phyloP scores from a whole-genome alignment of 1,140 invertebrate species.

The Drosophila quadrilineata region DNA sequence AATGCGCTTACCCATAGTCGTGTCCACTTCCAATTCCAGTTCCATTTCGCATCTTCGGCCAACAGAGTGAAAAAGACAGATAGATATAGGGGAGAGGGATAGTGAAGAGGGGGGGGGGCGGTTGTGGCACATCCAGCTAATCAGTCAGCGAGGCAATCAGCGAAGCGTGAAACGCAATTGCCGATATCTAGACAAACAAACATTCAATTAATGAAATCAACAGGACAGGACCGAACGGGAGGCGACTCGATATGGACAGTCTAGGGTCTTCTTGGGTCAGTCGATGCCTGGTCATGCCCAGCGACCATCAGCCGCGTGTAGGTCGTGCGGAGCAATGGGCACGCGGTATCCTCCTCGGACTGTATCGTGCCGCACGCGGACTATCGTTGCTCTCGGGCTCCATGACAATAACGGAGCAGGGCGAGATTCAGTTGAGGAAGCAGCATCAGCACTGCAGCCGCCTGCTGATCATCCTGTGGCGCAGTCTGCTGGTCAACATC shows the following conservation, averaged over 20 bases:
- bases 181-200: conserved; percentile 70
- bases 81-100: not conserved
- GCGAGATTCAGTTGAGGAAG: conserved; percentile 20
- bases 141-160: conserved; percentile 74
- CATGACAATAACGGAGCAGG: conserved; percentile 17
- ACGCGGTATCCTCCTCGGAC: conserved; percentile 31
- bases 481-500: conserved; percentile 39
- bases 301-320: conserved; percentile 18
- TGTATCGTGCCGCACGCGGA: conserved; percentile 41
- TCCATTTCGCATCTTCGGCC: not conserved
- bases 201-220: conserved; percentile 79
- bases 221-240: conserved; percentile 40
- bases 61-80: too few relatives aligned
- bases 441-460: conserved; percentile 34
- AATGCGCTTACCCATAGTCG: not conserved
- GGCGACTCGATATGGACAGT: not conserved
- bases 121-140: conserved; percentile 39
- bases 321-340: conserved; percentile 33
- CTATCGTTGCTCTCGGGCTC: conserved; percentile 43
- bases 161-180: conserved; percentile 74
- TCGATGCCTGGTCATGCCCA: conserved; percentile 34
- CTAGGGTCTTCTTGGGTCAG: conserved; percentile 17
- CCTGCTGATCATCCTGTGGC: conserved; percentile 41
- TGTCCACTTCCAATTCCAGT: not conserved
- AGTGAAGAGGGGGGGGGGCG: not conserved